Percentiles rank a stretch among this genome's conserved stretches.
phyloP scores from a whole-genome alignment of 1,140 invertebrate species.

The Gonatopus flavifemur region DNA sequence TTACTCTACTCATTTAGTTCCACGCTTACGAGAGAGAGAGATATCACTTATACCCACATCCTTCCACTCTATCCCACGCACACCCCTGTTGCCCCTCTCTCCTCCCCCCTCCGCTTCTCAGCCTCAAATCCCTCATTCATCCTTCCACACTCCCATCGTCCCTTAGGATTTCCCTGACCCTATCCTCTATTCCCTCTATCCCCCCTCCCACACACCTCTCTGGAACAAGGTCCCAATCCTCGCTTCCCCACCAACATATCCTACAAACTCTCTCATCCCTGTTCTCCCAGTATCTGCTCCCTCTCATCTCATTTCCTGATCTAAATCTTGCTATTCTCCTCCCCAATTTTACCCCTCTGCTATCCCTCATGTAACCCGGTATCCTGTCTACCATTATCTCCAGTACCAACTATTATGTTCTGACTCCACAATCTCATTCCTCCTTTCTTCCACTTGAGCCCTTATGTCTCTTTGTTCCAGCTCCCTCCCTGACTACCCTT shows the following conservation, averaged over 20 bases:
- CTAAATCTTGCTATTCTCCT: background rate
- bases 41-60: too few relatives aligned
- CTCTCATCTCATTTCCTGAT: slow-evolving; percentile 1
- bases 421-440: background rate
- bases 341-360: background rate
- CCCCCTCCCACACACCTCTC: background rate
- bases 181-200: too few relatives aligned
- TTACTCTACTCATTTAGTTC: too few relatives aligned
- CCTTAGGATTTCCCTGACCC: too few relatives aligned
- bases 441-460: background rate
- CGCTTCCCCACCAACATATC: background rate
- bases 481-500: background rate
- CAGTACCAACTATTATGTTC: too few relatives aligned
- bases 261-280: background rate
- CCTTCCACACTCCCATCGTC: too few relatives aligned
- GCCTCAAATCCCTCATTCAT: background rate
- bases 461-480: background rate
- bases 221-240: background rate
- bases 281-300: background rate
- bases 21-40: too few relatives aligned
- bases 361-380: background rate
- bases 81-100: too few relatives aligned
- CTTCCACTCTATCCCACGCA: too few relatives aligned
- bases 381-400: background rate
- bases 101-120: too few relatives aligned